Evolutionary conservation across 2,888 invertebrate species (phyloP).

Genomic region (Ditula angustiorana): DNA sequence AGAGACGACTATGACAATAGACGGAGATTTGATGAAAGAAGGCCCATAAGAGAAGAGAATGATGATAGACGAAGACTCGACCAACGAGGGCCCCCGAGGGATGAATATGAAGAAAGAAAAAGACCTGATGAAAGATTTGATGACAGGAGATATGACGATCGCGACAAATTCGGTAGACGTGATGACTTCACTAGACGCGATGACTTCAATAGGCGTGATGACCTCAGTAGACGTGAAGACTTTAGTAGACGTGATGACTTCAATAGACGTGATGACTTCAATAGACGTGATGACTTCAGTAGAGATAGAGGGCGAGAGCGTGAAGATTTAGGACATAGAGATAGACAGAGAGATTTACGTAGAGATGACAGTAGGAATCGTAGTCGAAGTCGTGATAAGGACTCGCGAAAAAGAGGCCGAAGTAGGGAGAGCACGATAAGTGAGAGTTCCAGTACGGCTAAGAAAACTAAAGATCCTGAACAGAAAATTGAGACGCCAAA

Average conservation of each 20-base stretch:
- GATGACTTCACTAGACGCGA: conserved; percentile 43
- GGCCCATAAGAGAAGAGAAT: conserved; percentile 48
- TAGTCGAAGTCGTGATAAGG: conserved; percentile 69
- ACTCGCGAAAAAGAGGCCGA: conserved; percentile 65
- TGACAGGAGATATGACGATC: conserved; percentile 58
- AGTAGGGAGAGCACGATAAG: conserved; percentile 66
- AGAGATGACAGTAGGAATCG: conserved; percentile 55
- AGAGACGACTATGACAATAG: conserved; percentile 52
- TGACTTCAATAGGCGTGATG: conserved; percentile 34
- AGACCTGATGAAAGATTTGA: conserved; percentile 53
- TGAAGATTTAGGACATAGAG: conserved; percentile 43
- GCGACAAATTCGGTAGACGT: conserved; percentile 52
- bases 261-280: conserved; percentile 41
- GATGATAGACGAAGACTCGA: conserved; percentile 51
- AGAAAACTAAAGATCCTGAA: conserved; percentile 59
- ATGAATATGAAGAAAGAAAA: conserved; percentile 50
- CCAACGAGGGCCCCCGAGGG: conserved; percentile 45
- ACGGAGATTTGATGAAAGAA: conserved; percentile 41
- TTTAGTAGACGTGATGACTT: conserved; percentile 48
- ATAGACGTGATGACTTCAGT: conserved; percentile 50
- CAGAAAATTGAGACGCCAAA: conserved; percentile 59
- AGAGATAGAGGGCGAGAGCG: conserved; percentile 49
- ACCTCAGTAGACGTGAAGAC: conserved; percentile 49
- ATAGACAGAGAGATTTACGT: conserved; percentile 51
- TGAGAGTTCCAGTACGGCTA: conserved; percentile 45